A percentile compares a stretch with the other conserved stretches of the same genome.
These are phyloP conservation scores for Clostera curtula DNA, from an alignment of 2,888 invertebrate genomes.

Conservation along the genomic window DNA sequence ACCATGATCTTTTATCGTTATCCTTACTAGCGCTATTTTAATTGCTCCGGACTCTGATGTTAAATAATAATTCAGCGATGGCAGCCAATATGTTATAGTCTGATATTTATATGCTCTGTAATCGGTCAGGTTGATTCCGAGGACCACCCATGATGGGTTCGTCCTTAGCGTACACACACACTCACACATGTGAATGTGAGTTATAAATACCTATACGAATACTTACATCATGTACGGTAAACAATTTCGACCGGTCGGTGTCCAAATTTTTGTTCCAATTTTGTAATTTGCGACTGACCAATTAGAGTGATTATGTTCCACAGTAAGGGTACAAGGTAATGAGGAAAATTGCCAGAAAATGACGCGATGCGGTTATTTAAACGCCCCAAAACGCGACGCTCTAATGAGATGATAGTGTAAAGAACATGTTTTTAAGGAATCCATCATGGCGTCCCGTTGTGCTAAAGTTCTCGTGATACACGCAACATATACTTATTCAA, in stretches of 20 bases:
- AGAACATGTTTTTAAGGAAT: conserved; percentile 23
- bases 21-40: conserved; percentile 37
- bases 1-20: too few species aligned
- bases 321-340: conserved; percentile 47
- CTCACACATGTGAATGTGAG: conserved; percentile 18
- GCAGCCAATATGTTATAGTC: conserved; percentile 32
- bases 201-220: conserved; percentile 19
- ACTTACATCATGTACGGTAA: conserved; percentile 18
- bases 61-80: conserved; percentile 46
- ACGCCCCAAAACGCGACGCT: conserved; percentile 29
- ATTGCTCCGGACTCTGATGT: conserved; percentile 54
- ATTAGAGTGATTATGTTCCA: conserved; percentile 57
- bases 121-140: conserved; percentile 51
- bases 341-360: conserved; percentile 47
- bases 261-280: conserved; percentile 45
- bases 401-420: conserved; percentile 59
- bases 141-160: conserved; percentile 64
- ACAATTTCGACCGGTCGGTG: conserved; percentile 25
- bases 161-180: conserved; percentile 27
- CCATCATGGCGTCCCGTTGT: conserved; percentile 18
- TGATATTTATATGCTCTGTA: conserved; percentile 48
- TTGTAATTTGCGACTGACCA: conserved; percentile 64
- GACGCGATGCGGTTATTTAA: conserved; percentile 38
- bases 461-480: conserved; percentile 10
- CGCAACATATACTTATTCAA: too few species aligned